These are phyloP conservation scores for Todiramphus saurophagus DNA, from an alignment of 2,113 vertebrate species.

Conservation along the genomic window DNA sequence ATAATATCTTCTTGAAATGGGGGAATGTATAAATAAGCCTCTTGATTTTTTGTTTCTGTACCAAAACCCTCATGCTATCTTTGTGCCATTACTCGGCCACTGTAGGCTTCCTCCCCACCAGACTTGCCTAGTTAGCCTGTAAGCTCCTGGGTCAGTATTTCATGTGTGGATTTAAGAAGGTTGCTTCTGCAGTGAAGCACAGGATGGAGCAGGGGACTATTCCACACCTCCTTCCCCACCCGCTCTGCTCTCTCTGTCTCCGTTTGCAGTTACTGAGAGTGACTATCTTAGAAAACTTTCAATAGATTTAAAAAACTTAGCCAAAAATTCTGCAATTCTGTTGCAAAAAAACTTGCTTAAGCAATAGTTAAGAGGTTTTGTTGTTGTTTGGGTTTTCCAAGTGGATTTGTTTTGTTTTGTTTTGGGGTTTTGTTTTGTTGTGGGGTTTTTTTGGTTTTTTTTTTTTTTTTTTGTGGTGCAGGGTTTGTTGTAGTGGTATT, in stretches of 20 bases:
- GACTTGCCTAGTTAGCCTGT: not conserved
- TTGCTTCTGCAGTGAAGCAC: not conserved
- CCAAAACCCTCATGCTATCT: not conserved
- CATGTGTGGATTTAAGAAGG: not conserved
- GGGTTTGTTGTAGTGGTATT: not conserved
- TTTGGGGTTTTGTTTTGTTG: not conserved
- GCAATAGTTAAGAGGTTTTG: not conserved
- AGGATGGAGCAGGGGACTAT: not conserved
- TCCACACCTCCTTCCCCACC: not conserved
- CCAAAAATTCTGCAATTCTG: not conserved
- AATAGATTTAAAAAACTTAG: not conserved
- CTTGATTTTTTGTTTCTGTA: not conserved
- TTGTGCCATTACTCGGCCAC: not conserved
- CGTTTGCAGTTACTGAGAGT: not conserved
- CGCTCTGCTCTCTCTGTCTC: not conserved
- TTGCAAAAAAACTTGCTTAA: not conserved
- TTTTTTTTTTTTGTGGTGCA: not conserved
- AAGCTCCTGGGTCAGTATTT: fast-evolving
- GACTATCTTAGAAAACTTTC: not conserved
- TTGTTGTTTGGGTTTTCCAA: not conserved
- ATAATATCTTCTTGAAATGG: not conserved
- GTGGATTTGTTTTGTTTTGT: not conserved
- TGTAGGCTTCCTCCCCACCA: not conserved
- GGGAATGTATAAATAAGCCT: not conserved
- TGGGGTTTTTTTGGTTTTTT: not conserved